Conservation (phyloP, 1,140 invertebrate genomes). For the Caligus rogercresseyi region DNA sequence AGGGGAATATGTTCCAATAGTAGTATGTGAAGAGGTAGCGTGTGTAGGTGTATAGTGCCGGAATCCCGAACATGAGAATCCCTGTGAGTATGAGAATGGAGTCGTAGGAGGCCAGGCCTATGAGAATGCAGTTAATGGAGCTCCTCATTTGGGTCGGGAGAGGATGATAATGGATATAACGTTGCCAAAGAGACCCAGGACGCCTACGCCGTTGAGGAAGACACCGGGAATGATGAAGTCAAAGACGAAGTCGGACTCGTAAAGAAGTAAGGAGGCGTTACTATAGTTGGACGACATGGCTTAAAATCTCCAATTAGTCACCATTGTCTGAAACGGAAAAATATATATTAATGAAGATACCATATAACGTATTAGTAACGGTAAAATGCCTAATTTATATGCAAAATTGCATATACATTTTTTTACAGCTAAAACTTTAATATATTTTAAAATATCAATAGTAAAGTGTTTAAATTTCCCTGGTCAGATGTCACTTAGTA, state of each 20-base stretch:
- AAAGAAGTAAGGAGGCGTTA: background rate
- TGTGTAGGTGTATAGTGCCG: constrained; percentile 60
- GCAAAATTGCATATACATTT: no score
- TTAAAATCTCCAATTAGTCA: no score
- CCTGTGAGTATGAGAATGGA: constrained; percentile 68
- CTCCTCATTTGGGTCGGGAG: constrained; percentile 79
- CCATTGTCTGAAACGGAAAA: no score
- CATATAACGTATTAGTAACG: no score
- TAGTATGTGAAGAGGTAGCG: constrained; percentile 47
- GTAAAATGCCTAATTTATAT: no score
- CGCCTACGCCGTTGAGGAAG: constrained; percentile 55
- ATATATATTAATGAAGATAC: no score
- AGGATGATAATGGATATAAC: constrained; percentile 72
- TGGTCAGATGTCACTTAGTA: no score
- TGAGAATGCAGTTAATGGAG: constrained; percentile 79
- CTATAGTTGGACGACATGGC: background rate
- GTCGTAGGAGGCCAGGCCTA: constrained; percentile 75
- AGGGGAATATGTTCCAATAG: constrained; percentile 51
- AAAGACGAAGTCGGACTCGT: constrained; percentile 28
- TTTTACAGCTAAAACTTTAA: no score
- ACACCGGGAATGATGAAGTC: constrained; percentile 72
- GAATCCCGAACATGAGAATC: constrained; percentile 65
- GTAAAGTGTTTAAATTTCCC: no score
- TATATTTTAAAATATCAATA: no score
- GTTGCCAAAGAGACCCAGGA: constrained; percentile 61